A percentile compares a stretch with the other conserved stretches of the same genome.
phyloP scores from a whole-genome alignment of 2,888 invertebrate genomes.

The Caenorhabditis sp. region DNA sequence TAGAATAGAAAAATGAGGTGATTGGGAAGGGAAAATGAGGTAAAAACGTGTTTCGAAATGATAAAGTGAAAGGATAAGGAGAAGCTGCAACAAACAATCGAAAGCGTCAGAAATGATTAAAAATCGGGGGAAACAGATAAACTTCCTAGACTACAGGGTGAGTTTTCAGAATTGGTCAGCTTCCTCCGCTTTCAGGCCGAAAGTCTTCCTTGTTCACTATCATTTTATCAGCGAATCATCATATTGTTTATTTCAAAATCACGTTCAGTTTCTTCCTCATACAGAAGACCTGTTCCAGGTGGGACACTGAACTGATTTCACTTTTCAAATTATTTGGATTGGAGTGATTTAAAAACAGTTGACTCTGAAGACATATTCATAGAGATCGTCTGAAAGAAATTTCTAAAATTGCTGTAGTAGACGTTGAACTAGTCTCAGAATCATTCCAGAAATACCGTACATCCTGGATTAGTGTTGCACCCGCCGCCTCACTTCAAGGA shows the following conservation, averaged over 20 bases:
- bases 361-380: too few relatives aligned
- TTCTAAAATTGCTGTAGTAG: too few relatives aligned
- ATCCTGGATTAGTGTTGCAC: too few relatives aligned
- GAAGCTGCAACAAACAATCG: constrained; percentile 22
- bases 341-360: neutral
- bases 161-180: neutral
- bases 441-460: too few relatives aligned
- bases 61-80: constrained; percentile 33
- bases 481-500: too few relatives aligned
- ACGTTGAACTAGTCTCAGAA: too few relatives aligned
- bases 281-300: constrained; percentile 41
- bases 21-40: constrained; percentile 10
- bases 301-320: constrained; percentile 28
- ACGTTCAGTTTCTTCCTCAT: constrained; percentile 12
- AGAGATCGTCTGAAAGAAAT: too few relatives aligned
- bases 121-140: constrained; percentile 12
- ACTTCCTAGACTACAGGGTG: neutral
- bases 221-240: constrained; percentile 15
- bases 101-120: constrained; percentile 19
- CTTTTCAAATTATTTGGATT: constrained; percentile 17
- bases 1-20: constrained; percentile 20
- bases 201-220: neutral
- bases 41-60: constrained; percentile 20
- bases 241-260: constrained; percentile 33
- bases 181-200: neutral